Base-by-base conservation (phyloP, 2,797 vertebrate species). In the Fistularia commersonii region DNA sequence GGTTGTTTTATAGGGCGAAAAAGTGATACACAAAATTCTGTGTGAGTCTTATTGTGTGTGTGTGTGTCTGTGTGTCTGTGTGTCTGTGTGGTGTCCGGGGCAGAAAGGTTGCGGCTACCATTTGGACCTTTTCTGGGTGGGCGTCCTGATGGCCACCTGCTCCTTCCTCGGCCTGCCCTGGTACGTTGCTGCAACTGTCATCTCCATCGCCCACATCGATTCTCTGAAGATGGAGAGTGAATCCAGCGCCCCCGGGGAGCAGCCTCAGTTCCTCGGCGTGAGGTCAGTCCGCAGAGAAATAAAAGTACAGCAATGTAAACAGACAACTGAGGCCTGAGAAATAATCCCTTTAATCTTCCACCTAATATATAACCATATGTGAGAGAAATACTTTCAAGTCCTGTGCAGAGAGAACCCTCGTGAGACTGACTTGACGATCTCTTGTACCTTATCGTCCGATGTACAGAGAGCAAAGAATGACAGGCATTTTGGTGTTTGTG, bases 151-250 rank as follows among this genome's bases (percentile, higher is more conserved):
- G 94, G 95, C 89, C 0, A 46, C 68, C 51, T 98, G 97, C 84
- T 99, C 96, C 52, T 95, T 98, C 83, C 82, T 93, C 91, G 95
- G 97, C 11, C 85, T 98, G 7, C 97, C 96, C 38, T 98, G 97
- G 97, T 99, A 98, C 0, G 97, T 99, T n/a, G 97, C 97, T 0
- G 97, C 97, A 76, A 99, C 97, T 0, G 96, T 99, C 80, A 98
- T 99, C 83, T 99, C 97, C 79, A 98, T 99, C 3, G 95, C 97
- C 54, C 97, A 98, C 91, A 97, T 98, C 0, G 95, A 99, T 83
- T 97, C 95, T 36, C 83, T 99, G 61, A 99, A 93, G 84, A 98
- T 98, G 97, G 97, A 99, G 88, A 98, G 95, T 0, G 96, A 94
- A 84, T 96, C 95, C 61, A 97, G 93, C 0, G 97, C 96, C 5